These are phyloP conservation scores for Ramphastos sulfuratus DNA, from an alignment of 2,113 vertebrate genomes.

Conservation along the genomic window DNA sequence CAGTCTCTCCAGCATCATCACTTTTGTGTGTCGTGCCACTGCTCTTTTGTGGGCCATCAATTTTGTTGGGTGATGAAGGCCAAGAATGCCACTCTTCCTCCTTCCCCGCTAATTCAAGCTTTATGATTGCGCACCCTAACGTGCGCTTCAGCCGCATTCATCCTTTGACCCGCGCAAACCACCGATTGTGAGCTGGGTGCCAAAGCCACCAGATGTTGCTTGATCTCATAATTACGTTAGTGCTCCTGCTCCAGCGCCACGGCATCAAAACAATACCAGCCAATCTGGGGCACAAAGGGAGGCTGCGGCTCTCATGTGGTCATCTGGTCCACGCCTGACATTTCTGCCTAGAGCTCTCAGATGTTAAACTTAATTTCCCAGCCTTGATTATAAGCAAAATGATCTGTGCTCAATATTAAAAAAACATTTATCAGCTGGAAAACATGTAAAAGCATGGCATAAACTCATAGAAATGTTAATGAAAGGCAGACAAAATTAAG, in stretches of 20 bases:
- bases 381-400: constrained; percentile 54
- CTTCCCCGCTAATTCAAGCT: constrained; percentile 75
- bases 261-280: constrained; percentile 75
- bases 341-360: constrained; percentile 22
- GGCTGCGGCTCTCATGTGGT: background rate
- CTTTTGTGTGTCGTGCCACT: constrained; percentile 81
- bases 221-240: constrained; percentile 78
- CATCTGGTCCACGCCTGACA: constrained; percentile 46
- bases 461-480: constrained; percentile 35
- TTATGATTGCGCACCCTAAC: constrained; percentile 84
- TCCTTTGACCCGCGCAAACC: constrained; percentile 69
- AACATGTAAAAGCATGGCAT: constrained; percentile 23
- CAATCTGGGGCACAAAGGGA: constrained; percentile 11
- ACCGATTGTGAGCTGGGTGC: constrained; percentile 58
- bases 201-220: constrained; percentile 86
- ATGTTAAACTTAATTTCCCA: constrained; percentile 27
- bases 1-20: constrained; percentile 79
- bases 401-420: constrained; percentile 28
- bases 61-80: constrained; percentile 59
- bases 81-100: constrained; percentile 66
- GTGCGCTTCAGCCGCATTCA: constrained; percentile 75
- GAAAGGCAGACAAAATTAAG: constrained; percentile 40
- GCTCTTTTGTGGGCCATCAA: constrained; percentile 61
- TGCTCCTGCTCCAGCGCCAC: constrained; percentile 72
- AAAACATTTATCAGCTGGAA: constrained; percentile 50